Base-by-base conservation (phyloP, 2,797 vertebrate species). In the Pseudopleuronectes americanus region DNA sequence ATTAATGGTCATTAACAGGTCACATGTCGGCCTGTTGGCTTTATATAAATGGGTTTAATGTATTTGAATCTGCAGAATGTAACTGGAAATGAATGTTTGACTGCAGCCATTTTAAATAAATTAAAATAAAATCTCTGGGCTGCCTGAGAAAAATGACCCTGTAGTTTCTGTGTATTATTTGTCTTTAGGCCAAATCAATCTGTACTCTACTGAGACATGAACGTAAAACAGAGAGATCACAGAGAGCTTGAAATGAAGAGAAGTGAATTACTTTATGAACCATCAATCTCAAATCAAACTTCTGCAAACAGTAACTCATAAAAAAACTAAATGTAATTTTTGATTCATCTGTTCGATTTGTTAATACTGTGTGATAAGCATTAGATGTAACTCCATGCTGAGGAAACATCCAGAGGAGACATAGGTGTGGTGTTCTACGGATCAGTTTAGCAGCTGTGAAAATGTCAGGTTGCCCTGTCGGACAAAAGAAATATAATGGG, bases 401-500 rank as follows among this genome's bases (percentile, higher is more conserved):
- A 38, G 14, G 17, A 13, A 3, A 19, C 21, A 67, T 74, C 36
- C 16, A 47, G 23, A 19, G 28, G 8, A 26, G n/a, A 61, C 3
- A 21, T 1, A 13, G 8, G 1, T 43, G 1, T 9, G 19, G 41
- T 9, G 14, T 22, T 31, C 6, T 53, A 38, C 0, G 3, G 36
- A 38, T 38, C 36, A 38, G 36, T 38, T 36, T 38, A 4, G 36
- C 36, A 3, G 3, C 33, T 36, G 10, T 36, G 33, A 38, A 33
- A 38, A 38, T 13, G 1, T 53, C 61, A 19, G n/a, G 71, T 58
- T 64, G 28, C 12, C 31, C 55, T 52, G 22, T 65, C 14, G 72
- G 47, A 68, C 56, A 78, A 49, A 68, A 51, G 36, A 66, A 71
- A 26, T 84, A 54, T 73, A 33, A 23, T 58, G 83, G 83, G 80